Evolutionary conservation across 2,113 vertebrate species (phyloP), one percentile per base, ranked within the genome.

Genomic region (Pseudorasbora parva): DNA sequence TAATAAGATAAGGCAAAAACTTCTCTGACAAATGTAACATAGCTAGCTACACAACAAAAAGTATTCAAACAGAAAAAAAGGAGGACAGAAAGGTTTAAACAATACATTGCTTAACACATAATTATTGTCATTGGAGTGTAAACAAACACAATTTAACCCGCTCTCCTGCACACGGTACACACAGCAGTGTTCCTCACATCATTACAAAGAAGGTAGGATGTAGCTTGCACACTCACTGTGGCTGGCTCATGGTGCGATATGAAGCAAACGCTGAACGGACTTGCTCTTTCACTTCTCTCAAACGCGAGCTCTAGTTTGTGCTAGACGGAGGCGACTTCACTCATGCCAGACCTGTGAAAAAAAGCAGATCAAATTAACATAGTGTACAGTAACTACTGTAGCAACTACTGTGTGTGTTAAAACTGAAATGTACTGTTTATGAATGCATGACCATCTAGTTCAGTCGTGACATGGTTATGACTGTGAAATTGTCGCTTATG

Each of bases 221-320:
- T 83, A 85, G 66, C n/a, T 27, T 90, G 78, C 11, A 81, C 62
- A 94, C 94, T 95, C 88, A 95, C 94, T 92, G 92, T 56, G 89
- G 89, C 69, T 94, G 91, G 91, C 93, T 94, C 94, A 95, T 95
- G 91, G 89, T 85, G 90, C 88, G 78, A 87, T 87, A 86, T 89
- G 78, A 62, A 78, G 84, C 37, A 81, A 84, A 86, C 75, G 85
- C 80, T 77, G 87, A 91, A 87, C 68, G 68, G 85, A 89, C 21
- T 82, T 88, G 88, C 88, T 87, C 90, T 78, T 23, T 57, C 89
- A 85, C 84, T 74, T 86, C 69, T 88, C 84, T 86, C 87, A 17
- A 71, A 89, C 82, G 87, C 86, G 87, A 81, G 90, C 88, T 90
- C 87, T 72, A 68, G 83, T 87, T 88, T 91, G 90, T 88, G 89